These are phyloP conservation scores for Phorcus lineatus DNA, from an alignment of 2,888 invertebrate species.

Conservation along the genomic window DNA sequence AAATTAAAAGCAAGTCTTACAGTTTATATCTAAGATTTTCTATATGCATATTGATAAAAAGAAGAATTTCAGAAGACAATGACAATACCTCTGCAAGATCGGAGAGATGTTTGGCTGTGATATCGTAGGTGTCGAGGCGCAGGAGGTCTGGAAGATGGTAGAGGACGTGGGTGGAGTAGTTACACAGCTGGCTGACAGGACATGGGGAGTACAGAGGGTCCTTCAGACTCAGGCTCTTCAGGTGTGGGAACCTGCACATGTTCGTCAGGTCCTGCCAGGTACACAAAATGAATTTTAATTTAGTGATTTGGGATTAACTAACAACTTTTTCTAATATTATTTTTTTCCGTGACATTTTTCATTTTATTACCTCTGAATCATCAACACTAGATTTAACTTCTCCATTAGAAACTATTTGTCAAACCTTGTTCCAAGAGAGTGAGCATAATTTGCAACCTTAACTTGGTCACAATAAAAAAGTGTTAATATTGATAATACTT, in stretches of 20 bases:
- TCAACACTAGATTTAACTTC: too few relatives aligned
- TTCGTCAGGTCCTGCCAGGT: constrained; percentile 71
- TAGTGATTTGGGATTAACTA: too few relatives aligned
- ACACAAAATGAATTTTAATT: neutral
- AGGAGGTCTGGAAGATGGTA: constrained; percentile 72
- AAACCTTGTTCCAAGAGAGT: too few relatives aligned
- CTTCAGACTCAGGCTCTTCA: constrained; percentile 69
- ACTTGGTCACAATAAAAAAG: too few relatives aligned
- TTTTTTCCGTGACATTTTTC: too few relatives aligned
- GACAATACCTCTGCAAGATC: constrained; percentile 71
- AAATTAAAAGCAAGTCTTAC: too few relatives aligned
- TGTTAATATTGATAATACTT: too few relatives aligned
- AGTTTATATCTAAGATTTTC: too few relatives aligned
- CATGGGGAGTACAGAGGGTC: constrained; percentile 70
- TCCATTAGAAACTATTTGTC: too few relatives aligned
- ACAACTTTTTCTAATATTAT: too few relatives aligned
- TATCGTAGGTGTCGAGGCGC: constrained; percentile 71
- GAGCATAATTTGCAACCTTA: neutral
- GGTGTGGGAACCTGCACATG: constrained; percentile 62
- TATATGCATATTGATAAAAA: too few relatives aligned
- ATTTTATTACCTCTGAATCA: neutral
- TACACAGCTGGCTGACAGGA: constrained; percentile 73
- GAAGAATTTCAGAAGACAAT: too few relatives aligned
- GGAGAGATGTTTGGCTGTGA: constrained; percentile 65
- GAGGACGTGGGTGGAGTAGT: constrained; percentile 74